Percentiles rank a stretch among this genome's conserved stretches.
Conservation (phyloP, 2,797 vertebrate species). For the Acanthiza pusilla region DNA sequence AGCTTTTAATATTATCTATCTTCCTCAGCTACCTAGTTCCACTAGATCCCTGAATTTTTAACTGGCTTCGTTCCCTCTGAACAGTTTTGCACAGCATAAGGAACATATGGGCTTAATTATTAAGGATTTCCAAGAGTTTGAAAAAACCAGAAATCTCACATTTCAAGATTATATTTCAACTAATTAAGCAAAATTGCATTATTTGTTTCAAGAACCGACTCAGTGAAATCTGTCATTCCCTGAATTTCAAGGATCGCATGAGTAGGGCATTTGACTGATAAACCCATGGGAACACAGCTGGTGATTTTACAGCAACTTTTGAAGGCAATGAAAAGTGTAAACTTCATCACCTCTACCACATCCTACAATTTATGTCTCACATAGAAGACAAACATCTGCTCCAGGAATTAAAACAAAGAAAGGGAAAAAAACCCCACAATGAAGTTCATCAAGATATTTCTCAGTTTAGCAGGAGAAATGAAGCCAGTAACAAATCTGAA, state of each 20-base stretch:
- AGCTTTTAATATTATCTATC: not conserved
- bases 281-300: conserved; percentile 15
- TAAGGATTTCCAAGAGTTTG: not conserved
- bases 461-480: not conserved
- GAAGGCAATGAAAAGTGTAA: not conserved
- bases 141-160: not conserved
- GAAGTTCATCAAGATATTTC: not conserved
- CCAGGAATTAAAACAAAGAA: not conserved
- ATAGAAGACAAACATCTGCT: conserved; percentile 18
- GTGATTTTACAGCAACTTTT: conserved; percentile 5
- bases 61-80: not conserved
- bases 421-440: not conserved
- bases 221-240: not conserved
- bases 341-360: not conserved
- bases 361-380: conserved; percentile 25
- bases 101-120: not conserved
- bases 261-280: not conserved
- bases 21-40: not conserved
- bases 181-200: conserved; percentile 20
- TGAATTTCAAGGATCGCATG: not conserved
- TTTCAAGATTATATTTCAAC: conserved; percentile 12
- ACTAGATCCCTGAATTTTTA: not conserved
- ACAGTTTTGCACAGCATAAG: not conserved
- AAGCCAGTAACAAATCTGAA: not conserved
- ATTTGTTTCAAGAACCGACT: not conserved